Evolutionary conservation across 2,797 vertebrate species (phyloP).

Genomic region (Urocyon cinereoargenteus): DNA sequence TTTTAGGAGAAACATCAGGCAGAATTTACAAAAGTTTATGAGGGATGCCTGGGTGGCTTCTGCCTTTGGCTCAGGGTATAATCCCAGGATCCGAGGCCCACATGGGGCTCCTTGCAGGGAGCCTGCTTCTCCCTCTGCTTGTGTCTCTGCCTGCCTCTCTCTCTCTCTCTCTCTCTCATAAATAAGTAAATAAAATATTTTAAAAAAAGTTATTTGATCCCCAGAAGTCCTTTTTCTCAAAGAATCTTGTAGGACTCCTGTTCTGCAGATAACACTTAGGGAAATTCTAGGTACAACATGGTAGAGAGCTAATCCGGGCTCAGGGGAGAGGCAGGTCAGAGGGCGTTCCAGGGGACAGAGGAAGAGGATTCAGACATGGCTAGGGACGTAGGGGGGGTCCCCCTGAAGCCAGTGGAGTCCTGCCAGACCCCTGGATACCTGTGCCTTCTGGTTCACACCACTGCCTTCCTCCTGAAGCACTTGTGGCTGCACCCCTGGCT

Average conservation of each 20-base stretch:
- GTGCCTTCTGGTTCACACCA: background rate
- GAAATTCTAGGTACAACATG: fast-evolving
- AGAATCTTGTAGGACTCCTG: background rate
- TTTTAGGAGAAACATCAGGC: background rate
- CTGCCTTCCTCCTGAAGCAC: background rate
- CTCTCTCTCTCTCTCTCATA: too few relatives aligned
- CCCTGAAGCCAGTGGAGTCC: fast-evolving
- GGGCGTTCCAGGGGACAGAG: fast-evolving
- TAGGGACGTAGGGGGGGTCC: fast-evolving
- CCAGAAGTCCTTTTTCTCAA: background rate
- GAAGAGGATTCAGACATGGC: too few relatives aligned
- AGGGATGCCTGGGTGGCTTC: too few relatives aligned
- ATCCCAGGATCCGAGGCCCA: too few relatives aligned
- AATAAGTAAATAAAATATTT: too few relatives aligned
- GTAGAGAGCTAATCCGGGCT: background rate
- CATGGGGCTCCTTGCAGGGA: too few relatives aligned
- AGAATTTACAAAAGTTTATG: background rate
- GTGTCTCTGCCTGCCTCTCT: too few relatives aligned
- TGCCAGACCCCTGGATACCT: fast-evolving
- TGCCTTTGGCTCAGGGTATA: too few relatives aligned
- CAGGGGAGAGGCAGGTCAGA: background rate
- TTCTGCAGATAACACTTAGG: background rate
- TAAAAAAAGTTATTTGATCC: too few relatives aligned
- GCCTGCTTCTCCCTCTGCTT: too few relatives aligned
- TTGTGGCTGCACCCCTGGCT: fast-evolving